phyloP scores from a whole-genome alignment of 1,140 invertebrate genomes.

The Ditylenchus dipsaci region DNA sequence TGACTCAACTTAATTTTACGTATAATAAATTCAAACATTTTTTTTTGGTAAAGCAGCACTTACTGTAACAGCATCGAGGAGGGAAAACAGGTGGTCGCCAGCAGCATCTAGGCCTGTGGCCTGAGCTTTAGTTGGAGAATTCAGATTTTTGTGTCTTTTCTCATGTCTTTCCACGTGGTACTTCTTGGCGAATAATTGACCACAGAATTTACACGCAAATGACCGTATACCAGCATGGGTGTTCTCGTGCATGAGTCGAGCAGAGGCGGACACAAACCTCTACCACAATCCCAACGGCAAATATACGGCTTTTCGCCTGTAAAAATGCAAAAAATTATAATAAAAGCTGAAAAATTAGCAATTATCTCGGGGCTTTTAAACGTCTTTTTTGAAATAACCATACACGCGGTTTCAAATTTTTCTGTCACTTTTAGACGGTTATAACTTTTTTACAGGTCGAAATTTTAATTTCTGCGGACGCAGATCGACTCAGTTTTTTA shows the following conservation, averaged over 20 bases:
- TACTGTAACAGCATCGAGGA: constrained; percentile 7
- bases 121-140: background rate
- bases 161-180: constrained; percentile 8
- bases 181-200: constrained; percentile 4
- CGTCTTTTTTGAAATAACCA: too few relatives aligned
- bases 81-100: constrained; percentile 1
- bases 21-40: too few relatives aligned
- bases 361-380: too few relatives aligned
- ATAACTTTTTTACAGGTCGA: too few relatives aligned
- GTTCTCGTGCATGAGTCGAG: constrained; percentile 18
- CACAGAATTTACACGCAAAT: constrained; percentile 2
- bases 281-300: constrained; percentile 14
- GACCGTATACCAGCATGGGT: constrained; percentile 64
- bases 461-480: too few relatives aligned
- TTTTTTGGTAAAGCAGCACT: background rate
- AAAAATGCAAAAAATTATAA: background rate
- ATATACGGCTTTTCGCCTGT: constrained; percentile 13
- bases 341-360: too few relatives aligned
- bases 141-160: background rate
- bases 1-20: background rate
- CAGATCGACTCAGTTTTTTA: too few relatives aligned
- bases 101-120: constrained; percentile 1
- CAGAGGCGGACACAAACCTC: constrained; percentile 8
- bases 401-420: too few relatives aligned
- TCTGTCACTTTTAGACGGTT: background rate